Base-by-base conservation (phyloP, 2,113 vertebrate species). In the Platichthys flesus region DNA sequence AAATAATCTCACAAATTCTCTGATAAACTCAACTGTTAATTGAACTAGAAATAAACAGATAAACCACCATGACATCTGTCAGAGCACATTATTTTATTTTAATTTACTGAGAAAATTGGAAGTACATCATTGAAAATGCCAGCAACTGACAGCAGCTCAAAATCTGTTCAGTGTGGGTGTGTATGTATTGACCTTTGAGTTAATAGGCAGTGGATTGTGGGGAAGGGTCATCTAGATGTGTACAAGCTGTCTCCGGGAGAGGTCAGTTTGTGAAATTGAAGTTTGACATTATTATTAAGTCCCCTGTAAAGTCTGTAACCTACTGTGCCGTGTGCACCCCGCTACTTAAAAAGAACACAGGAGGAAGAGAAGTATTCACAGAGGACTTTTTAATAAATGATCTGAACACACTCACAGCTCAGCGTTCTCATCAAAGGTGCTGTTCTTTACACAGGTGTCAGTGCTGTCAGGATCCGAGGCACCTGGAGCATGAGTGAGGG, bases 181-280 rank as follows among this genome's bases (percentile, higher is more conserved):
- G 67, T 55, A 45, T 78, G 58, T 67, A 58, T 28, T 82, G 76
- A 77, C 78, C 81, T 85, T 81, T 83, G 21, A 76, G 64, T 49
- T 67, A 77, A 77, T 35, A 47, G 37, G 57, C 3, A 49, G 58
- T 21, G 31, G 47, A 51, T 18, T 51, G 47, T 16, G n/a, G 59
- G 31, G 31, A 52, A 28, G 42, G 13, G 40, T 2, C 35, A 57
- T 9, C 54, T 16, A 45, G 9, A 28, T 4, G 2, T 42, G 56
- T 37, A 10, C 2, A 13, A 35, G 24, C 70, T 71, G 70, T 51
- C 58, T 15, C 13, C 13, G 42, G 9, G 13, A 35, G 57, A 56
- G 55, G 31, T 37, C 20, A 61, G n/a, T 47, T 23, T 35, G 26
- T 51, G 9, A 47, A 62, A 56, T 24, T 31, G 18, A 64, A 54